Percentiles rank a stretch among this genome's conserved stretches.
Evolutionary conservation across 2,797 vertebrate genomes (phyloP).

Genomic region (Naso thynnoides): DNA sequence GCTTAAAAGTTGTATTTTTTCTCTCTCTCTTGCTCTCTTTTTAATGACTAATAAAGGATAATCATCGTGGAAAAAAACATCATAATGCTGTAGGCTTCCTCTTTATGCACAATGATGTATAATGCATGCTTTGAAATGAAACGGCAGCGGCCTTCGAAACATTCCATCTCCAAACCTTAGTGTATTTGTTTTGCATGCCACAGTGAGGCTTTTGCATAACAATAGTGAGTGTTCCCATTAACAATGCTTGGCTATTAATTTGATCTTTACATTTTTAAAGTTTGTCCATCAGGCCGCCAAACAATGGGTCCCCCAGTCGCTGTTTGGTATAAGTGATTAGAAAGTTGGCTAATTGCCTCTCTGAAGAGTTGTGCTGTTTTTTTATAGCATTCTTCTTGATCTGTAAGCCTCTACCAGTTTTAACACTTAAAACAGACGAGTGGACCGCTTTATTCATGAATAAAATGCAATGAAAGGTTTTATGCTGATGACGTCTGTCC

Average conservation of each 20-base stretch:
- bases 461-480: constrained; percentile 4
- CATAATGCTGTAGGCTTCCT: constrained; percentile 87
- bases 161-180: constrained; percentile 81
- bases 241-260: constrained; percentile 82
- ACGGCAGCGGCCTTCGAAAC: constrained; percentile 85
- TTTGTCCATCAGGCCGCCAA: constrained; percentile 81
- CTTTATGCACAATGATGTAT: constrained; percentile 88
- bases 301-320: constrained; percentile 63
- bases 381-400: constrained; percentile 40
- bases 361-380: constrained; percentile 64
- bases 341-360: constrained; percentile 79
- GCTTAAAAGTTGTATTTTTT: constrained; percentile 84
- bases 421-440: constrained; percentile 32
- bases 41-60: constrained; percentile 89
- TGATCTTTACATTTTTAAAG: constrained; percentile 82
- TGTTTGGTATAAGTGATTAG: constrained; percentile 73
- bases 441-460: constrained; percentile 28
- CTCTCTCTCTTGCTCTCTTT: constrained; percentile 77
- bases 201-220: constrained; percentile 85
- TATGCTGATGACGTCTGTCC: too few relatives aligned
- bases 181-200: constrained; percentile 85
- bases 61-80: constrained; percentile 83
- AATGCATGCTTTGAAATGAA: constrained; percentile 89
- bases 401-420: constrained; percentile 28
- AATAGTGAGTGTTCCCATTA: constrained; percentile 80